Base-by-base conservation (phyloP, 2,797 vertebrate genomes). In the Cossypha heuglini region DNA sequence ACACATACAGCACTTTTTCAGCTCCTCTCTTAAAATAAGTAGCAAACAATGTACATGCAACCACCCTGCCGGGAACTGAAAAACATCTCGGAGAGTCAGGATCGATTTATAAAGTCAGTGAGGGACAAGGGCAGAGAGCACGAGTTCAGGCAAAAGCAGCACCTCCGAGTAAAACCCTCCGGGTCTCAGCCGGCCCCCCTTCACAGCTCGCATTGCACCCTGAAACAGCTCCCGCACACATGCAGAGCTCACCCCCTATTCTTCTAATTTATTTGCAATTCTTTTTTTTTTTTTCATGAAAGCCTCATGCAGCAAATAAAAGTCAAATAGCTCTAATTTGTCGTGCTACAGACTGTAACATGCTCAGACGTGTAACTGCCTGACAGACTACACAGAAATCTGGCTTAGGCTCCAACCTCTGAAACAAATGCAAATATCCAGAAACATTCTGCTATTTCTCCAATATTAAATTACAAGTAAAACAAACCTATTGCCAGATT, bases 361-460 rank as follows among this genome's bases (percentile, higher is more conserved):
- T 94, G 64, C 91, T 83, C 94, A 96, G 93, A 91, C 68, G 66
- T 97, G 74, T 87, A 86, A 79, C 86, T 96, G 91, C 85, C 80
- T 95, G 73, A 93, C 86, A 94, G 90, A 80, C 81, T 93, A 91
- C 72, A 92, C 68, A 96, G 91, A 92, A 73, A 89, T 64, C 84
- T 96, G 82, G 73, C 71, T 94, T 83, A 28, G 90, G 72, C 88
- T 88, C 57, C 66, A 55, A 49, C 55, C 90, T 73, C 61, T 86
- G 76, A 96, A 96, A 95, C 74, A 92, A 96, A 94, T 51, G 49
- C 85, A 94, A 61, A 96, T 78, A 94, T 59, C 93, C 75, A 45
- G 74, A 86, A 96, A 33, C 67, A 86, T 78, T 52, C 85, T 95
- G 49, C 73, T 69, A 18, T 94, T 93, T 80, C 91, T 71, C 68